Evolutionary conservation across 2,797 vertebrate species (phyloP).

Genomic region (Moxostoma hubbsi): DNA sequence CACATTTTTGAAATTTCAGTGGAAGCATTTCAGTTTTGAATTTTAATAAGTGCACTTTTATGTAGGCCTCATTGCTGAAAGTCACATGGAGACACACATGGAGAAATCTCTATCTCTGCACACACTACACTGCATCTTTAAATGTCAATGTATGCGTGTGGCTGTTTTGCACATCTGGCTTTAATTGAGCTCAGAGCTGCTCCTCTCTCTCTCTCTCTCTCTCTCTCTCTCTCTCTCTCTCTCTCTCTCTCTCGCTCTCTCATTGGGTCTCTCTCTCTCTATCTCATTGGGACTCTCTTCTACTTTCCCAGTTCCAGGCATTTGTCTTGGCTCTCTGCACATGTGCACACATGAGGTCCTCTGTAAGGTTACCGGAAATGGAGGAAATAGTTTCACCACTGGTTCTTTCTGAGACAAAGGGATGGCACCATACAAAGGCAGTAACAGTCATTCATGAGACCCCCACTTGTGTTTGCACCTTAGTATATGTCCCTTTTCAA

Average conservation of each 20-base stretch:
- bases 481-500: neutral
- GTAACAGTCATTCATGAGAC: constrained; percentile 8
- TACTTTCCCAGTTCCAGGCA: constrained; percentile 3
- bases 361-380: constrained; percentile 44
- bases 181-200: constrained; percentile 62
- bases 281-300: neutral
- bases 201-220: constrained; percentile 3
- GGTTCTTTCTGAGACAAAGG: constrained; percentile 43
- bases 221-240: neutral
- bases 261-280: neutral
- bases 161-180: constrained; percentile 73
- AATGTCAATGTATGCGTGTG: constrained; percentile 57
- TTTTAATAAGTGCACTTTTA: neutral
- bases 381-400: constrained; percentile 53
- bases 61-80: neutral
- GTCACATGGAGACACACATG: constrained; percentile 33
- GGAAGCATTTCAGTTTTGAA: neutral
- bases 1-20: too few relatives aligned
- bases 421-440: constrained; percentile 16
- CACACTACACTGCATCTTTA: constrained; percentile 59
- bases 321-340: constrained; percentile 49
- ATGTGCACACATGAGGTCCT: constrained; percentile 48
- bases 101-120: constrained; percentile 45
- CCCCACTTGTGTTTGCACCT: constrained; percentile 10
- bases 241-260: constrained; percentile 10